phyloP scores from a whole-genome alignment of 2,888 invertebrate genomes.

The Tenthredo notha region DNA sequence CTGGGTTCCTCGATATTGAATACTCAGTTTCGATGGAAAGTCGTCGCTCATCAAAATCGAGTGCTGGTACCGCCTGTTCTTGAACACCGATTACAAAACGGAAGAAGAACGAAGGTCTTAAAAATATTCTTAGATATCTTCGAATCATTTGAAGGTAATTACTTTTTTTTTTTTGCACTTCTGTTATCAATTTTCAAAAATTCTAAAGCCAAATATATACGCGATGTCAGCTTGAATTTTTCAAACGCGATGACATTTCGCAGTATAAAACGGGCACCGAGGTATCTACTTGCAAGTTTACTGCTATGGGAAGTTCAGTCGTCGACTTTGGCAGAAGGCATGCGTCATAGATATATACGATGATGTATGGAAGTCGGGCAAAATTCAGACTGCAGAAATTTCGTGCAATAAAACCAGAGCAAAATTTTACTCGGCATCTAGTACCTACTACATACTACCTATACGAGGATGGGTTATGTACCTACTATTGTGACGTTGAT shows the following conservation, averaged over 20 bases:
- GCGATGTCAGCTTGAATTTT: neutral
- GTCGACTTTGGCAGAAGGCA: constrained; percentile 31
- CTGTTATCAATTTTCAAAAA: neutral
- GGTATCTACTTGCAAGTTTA: constrained; percentile 27
- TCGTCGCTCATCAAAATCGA: constrained; percentile 30
- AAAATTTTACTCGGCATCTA: constrained; percentile 28
- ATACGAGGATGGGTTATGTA: neutral
- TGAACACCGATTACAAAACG: neutral
- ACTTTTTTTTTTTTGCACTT: too few relatives aligned
- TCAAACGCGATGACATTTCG: neutral
- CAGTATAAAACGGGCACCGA: neutral
- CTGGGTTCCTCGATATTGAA: constrained; percentile 64
- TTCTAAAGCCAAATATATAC: neutral
- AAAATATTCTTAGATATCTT: neutral
- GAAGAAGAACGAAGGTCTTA: neutral
- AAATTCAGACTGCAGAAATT: constrained; percentile 59
- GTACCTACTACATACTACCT: neutral
- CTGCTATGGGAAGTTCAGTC: constrained; percentile 6
- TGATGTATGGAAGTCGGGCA: constrained; percentile 44
- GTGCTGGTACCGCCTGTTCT: neutral
- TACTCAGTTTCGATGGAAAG: constrained; percentile 66
- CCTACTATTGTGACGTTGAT: constrained; percentile 28
- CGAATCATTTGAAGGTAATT: neutral
- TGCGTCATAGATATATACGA: constrained; percentile 9
- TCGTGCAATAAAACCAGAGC: constrained; percentile 61